Conservation (phyloP, 2,113 vertebrate species). For the Urocolius indicus region DNA sequence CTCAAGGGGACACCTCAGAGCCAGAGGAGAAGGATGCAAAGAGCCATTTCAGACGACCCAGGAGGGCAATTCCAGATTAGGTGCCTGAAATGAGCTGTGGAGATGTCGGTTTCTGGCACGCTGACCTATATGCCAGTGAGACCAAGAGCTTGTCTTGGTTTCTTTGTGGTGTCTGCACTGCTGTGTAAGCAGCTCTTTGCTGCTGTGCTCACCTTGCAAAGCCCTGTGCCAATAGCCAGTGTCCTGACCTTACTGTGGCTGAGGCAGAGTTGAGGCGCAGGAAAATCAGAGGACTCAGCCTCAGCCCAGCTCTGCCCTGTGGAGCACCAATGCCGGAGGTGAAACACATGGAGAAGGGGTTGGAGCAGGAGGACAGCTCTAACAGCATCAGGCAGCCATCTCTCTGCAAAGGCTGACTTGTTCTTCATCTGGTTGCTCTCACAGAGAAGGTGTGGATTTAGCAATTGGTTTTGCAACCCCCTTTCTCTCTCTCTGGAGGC, state of each 20-base stretch:
- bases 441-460: neutral
- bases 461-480: neutral
- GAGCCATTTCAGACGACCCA: neutral
- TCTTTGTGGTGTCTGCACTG: fast-evolving
- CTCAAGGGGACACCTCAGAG: neutral
- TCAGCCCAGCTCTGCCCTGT: neutral
- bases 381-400: neutral
- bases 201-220: neutral
- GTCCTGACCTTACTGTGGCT: neutral
- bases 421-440: fast-evolving
- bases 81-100: neutral
- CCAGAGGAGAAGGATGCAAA: neutral
- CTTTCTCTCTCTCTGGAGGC: neutral
- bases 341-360: neutral
- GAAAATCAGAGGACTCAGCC: neutral
- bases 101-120: neutral
- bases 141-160: neutral
- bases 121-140: neutral
- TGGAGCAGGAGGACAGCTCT: neutral
- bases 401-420: neutral
- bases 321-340: fast-evolving
- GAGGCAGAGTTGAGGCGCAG: neutral
- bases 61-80: neutral
- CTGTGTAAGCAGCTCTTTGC: neutral
- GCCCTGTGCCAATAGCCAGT: neutral